Percentiles rank a stretch among this genome's conserved stretches.
phyloP scores from a whole-genome alignment of 1,140 invertebrate species.

The Drosophila ambigua region DNA sequence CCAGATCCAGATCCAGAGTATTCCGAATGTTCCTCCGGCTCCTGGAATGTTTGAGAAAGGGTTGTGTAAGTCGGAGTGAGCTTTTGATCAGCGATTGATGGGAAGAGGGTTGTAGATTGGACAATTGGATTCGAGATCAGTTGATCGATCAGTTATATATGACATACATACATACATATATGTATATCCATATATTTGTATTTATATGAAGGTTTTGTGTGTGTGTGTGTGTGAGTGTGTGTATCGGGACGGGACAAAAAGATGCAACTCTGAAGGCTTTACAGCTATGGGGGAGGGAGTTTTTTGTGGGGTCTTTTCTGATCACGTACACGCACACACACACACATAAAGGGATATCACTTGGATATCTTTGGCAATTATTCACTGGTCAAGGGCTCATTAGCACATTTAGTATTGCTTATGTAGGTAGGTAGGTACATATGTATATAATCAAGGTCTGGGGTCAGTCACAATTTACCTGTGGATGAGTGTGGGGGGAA shows the following conservation, averaged over 20 bases:
- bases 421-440: background rate
- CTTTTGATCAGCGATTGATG: background rate
- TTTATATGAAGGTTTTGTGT: background rate
- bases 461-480: slow-evolving; percentile 56
- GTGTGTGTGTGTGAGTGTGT: slow-evolving; percentile 5
- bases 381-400: background rate
- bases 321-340: background rate
- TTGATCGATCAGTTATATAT: slow-evolving; percentile 1
- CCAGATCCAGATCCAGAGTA: slow-evolving; percentile 2
- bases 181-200: slow-evolving; percentile 12
- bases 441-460: slow-evolving; percentile 5
- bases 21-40: background rate
- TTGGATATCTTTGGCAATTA: too few species aligned
- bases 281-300: background rate
- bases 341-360: too few species aligned
- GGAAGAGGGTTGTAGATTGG: background rate
- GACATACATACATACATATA: slow-evolving; percentile 12
- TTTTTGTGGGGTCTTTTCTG: background rate
- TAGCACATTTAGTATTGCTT: background rate
- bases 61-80: background rate
- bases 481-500: slow-evolving; percentile 31
- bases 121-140: slow-evolving; percentile 8
- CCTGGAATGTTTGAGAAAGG: slow-evolving; percentile 2
- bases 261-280: slow-evolving; percentile 7
- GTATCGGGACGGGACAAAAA: slow-evolving; percentile 15